These are phyloP conservation scores for Tapirus indicus DNA, from an alignment of 2,797 vertebrate genomes.

Conservation along the genomic window DNA sequence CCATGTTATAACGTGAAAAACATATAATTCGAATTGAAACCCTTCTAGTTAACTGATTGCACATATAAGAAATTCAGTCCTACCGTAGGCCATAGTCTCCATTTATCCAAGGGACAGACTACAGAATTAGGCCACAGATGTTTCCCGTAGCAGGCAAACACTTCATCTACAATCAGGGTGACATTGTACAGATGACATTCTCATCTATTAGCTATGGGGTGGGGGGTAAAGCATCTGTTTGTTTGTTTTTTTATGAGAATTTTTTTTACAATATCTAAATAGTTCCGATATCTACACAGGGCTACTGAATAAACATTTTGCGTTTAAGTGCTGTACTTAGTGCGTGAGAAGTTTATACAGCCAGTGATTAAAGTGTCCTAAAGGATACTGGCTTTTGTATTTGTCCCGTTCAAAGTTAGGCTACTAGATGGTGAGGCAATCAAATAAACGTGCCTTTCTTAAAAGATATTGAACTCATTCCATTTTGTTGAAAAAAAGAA, in stretches of 20 bases:
- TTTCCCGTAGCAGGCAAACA: neutral
- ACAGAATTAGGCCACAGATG: constrained; percentile 43
- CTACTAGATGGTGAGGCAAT: constrained; percentile 18
- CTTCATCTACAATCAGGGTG: constrained; percentile 54
- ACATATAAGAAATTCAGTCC: constrained; percentile 30
- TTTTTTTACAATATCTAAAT: constrained; percentile 47
- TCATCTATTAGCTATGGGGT: constrained; percentile 20
- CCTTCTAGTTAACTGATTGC: constrained; percentile 44
- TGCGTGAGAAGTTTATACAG: constrained; percentile 27
- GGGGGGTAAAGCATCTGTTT: constrained; percentile 6
- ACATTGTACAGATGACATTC: constrained; percentile 30
- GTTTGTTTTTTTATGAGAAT: constrained; percentile 39
- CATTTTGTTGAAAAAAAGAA: neutral
- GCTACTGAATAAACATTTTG: constrained; percentile 59
- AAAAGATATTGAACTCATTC: constrained; percentile 32
- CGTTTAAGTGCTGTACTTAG: constrained; percentile 37
- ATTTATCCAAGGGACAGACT: constrained; percentile 42
- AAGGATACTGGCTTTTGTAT: neutral
- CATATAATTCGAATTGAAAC: constrained; percentile 13
- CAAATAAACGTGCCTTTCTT: constrained; percentile 41
- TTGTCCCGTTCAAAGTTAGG: constrained; percentile 22
- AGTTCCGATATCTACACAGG: constrained; percentile 8
- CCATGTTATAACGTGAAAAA: constrained; percentile 51
- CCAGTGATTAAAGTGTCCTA: constrained; percentile 29
- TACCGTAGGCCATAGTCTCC: constrained; percentile 8